Conservation (phyloP, 2,797 vertebrate species). For the Phaenicophaeus curvirostris region DNA sequence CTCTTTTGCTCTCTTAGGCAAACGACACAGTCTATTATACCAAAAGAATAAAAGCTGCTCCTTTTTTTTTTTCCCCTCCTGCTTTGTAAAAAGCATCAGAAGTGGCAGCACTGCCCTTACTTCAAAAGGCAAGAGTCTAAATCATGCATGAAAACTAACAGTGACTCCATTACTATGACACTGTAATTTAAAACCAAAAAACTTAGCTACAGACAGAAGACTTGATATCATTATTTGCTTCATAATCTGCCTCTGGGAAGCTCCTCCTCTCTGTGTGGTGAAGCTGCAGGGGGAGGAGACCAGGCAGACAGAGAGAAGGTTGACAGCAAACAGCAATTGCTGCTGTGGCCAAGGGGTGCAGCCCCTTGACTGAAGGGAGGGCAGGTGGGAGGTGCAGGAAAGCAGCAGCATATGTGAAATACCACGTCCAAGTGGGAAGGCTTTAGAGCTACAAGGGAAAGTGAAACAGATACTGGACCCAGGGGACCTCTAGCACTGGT, state of each 20-base stretch:
- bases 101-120: not conserved
- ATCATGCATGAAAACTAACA: not conserved
- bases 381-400: not conserved
- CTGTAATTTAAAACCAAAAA: not conserved
- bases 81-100: not conserved
- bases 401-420: not conserved
- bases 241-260: not conserved
- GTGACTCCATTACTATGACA: not conserved
- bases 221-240: not conserved
- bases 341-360: not conserved
- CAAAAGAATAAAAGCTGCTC: not conserved
- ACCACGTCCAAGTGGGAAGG: not conserved
- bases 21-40: not conserved
- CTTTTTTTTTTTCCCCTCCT: too few relatives aligned
- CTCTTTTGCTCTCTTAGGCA: not conserved
- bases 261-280: rapidly evolving
- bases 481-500: not conserved
- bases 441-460: not conserved
- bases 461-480: rapidly evolving
- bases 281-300: not conserved
- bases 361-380: not conserved
- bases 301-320: not conserved
- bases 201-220: not conserved
- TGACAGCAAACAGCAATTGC: not conserved
- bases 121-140: not conserved